These are phyloP conservation scores for Fulmarus glacialis DNA, from an alignment of 2,113 vertebrate genomes.

Conservation along the genomic window DNA sequence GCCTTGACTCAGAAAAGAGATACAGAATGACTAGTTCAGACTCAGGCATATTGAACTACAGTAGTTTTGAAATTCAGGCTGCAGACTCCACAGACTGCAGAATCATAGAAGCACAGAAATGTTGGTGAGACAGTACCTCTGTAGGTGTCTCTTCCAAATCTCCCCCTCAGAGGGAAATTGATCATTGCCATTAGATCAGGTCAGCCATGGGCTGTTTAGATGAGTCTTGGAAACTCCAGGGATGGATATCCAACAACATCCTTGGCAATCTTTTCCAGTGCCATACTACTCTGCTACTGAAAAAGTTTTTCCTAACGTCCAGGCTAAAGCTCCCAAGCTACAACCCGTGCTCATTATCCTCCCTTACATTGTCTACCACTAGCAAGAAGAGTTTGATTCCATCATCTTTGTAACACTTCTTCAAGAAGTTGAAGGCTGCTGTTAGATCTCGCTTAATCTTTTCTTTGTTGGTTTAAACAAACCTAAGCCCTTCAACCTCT, in stretches of 20 bases:
- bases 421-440: not conserved
- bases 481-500: no score
- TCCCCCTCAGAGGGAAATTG: not conserved
- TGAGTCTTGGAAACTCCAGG: not conserved
- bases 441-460: no score
- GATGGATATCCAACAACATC: not conserved
- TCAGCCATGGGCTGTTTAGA: not conserved
- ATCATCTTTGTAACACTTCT: not conserved
- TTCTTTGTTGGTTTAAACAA: no score
- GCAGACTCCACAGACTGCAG: not conserved
- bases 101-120: not conserved
- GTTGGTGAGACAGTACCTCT: not conserved
- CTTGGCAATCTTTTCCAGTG: not conserved
- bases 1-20: not conserved
- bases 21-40: not conserved
- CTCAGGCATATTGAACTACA: not conserved
- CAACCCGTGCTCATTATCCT: not conserved
- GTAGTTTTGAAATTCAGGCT: not conserved
- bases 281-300: not conserved
- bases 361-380: not conserved
- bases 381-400: not conserved
- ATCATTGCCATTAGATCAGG: not conserved
- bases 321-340: not conserved
- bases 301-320: no score
- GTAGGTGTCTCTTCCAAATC: not conserved